phyloP scores from a whole-genome alignment of 2,888 invertebrate genomes.

The Hydroisotoma schaefferi region DNA sequence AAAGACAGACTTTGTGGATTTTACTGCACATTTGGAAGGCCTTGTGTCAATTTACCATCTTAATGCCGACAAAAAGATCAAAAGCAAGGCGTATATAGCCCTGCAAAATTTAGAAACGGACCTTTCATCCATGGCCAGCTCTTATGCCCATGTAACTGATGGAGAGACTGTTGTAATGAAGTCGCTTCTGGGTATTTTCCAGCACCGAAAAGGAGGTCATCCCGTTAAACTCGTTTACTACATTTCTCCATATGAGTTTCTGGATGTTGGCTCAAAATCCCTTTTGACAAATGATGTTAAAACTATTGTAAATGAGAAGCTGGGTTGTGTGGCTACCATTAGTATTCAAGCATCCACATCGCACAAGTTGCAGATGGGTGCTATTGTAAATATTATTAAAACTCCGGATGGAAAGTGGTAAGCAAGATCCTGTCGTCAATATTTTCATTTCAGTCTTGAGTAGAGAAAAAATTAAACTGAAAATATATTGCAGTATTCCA shows the following conservation, averaged over 20 bases:
- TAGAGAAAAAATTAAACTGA: not conserved
- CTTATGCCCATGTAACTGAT: conserved; percentile 40
- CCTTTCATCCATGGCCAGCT: conserved; percentile 57
- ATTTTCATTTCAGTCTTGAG: not conserved
- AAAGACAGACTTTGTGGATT: conserved; percentile 83
- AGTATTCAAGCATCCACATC: conserved; percentile 82
- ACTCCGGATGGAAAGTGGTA: conserved; percentile 72
- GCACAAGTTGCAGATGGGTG: conserved; percentile 69
- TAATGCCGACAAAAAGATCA: conserved; percentile 90
- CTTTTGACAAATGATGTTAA: conserved; percentile 66
- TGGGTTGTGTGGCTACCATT: conserved; percentile 84
- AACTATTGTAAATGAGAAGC: conserved; percentile 62
- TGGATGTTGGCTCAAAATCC: conserved; percentile 70
- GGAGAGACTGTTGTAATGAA: conserved; percentile 54
- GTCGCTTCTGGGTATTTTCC: conserved; percentile 81
- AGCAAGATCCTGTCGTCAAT: not conserved
- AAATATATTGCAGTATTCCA: conserved; percentile 59
- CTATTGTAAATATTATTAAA: conserved; percentile 65
- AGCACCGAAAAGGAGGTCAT: conserved; percentile 79
- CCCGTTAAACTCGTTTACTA: conserved; percentile 93
- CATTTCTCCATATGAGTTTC: conserved; percentile 85
- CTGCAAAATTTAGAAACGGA: conserved; percentile 88
- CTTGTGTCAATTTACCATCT: conserved; percentile 87
- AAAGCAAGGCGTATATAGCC: conserved; percentile 88
- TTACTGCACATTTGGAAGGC: conserved; percentile 86